phyloP scores from a whole-genome alignment of 2,888 invertebrate species.

The Limulus polyphemus region DNA sequence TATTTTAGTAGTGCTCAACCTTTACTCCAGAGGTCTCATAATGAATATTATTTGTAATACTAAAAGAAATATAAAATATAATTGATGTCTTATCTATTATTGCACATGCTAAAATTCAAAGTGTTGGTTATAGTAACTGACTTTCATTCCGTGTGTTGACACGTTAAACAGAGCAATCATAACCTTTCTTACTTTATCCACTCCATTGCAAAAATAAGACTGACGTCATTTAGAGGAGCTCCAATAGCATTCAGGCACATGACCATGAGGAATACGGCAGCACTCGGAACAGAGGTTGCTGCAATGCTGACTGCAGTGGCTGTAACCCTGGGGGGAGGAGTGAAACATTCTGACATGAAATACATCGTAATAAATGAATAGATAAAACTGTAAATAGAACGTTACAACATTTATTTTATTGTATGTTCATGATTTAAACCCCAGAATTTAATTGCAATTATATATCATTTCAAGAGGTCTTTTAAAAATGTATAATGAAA shows the following conservation, averaged over 20 bases:
- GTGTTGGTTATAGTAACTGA: background rate
- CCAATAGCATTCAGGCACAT: constrained; percentile 70
- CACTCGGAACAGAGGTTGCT: constrained; percentile 73
- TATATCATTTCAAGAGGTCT: too few species aligned
- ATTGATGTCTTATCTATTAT: too few species aligned
- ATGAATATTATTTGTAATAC: too few species aligned
- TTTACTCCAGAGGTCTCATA: too few species aligned
- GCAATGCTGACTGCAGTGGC: constrained; percentile 79
- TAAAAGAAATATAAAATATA: too few species aligned
- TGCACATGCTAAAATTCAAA: background rate
- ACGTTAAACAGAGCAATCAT: background rate
- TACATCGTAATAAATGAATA: background rate
- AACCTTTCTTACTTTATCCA: constrained; percentile 68
- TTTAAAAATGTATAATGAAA: too few species aligned
- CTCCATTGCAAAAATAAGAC: constrained; percentile 69
- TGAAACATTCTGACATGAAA: background rate
- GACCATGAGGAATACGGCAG: constrained; percentile 63
- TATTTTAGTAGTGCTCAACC: too few species aligned
- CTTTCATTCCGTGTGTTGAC: background rate
- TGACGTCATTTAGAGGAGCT: constrained; percentile 66
- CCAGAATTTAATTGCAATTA: too few species aligned
- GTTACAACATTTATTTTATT: too few species aligned
- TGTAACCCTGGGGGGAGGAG: constrained; percentile 48
- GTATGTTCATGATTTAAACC: too few species aligned
- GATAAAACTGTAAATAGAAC: background rate